Base-by-base conservation (phyloP, 2,888 invertebrate genomes). In the Subacronicta megacephala region DNA sequence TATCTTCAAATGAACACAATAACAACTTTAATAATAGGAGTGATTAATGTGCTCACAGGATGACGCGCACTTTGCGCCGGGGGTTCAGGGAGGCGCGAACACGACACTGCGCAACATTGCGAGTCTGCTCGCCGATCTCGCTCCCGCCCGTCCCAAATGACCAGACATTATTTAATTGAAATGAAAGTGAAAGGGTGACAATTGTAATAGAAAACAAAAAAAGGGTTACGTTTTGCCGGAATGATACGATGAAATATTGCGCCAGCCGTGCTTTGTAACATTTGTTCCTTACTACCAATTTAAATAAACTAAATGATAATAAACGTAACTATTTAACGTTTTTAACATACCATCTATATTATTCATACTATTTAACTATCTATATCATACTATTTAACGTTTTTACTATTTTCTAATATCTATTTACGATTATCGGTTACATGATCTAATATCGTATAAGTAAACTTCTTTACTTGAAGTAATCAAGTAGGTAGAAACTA, bases 151-250 rank as follows among this genome's bases (percentile, higher is more conserved):
- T 86, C 90, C 88, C 93, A 92, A 94, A 93, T 94, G 94, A 94
- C 94, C 94, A 94, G 93, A 94, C 93, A 94, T 94, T 93, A 94
- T 94, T 93, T 94, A 94, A 94, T 94, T 93, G 93, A 94, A 93
- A 91, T 92, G 81, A 82, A 90, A 92, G 88, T 89, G 78, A 94
- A 93, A 93, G 94, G 94, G 94, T 94, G 93, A 94, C 93, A 92
- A 93, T 93, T 90, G 93, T 89, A 88, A 90, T 92, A 92, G 88
- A 92, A 93, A 90, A 90, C 89, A 89, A 90, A 90, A 85, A 93
- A 93, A 89, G 93, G 92, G 90, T 90, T 85, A 82, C 81, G 78
- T 88, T 90, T 92, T 90, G 85, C 85, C 77, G 85, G 80, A 88
- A 86, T 81, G 77, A 70, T 72, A 79, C 84, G 89, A 92, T 93